These are phyloP conservation scores for Thumatha senex DNA, from an alignment of 2,888 invertebrate genomes.

Conservation along the genomic window DNA sequence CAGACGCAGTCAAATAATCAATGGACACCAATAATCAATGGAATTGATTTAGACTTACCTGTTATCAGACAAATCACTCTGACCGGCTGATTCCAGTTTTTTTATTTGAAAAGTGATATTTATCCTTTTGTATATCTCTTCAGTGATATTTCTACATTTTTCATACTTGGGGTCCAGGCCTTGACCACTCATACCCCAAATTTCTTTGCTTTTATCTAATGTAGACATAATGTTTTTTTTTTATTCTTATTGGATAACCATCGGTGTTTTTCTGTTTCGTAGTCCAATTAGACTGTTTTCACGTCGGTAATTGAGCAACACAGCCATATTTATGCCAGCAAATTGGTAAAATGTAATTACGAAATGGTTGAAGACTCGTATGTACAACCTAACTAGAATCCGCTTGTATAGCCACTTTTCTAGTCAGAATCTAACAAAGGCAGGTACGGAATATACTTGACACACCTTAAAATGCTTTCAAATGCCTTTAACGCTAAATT, in stretches of 20 bases:
- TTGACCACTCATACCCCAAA: constrained; percentile 58
- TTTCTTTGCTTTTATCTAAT: constrained; percentile 51
- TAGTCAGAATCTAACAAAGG: constrained; percentile 28
- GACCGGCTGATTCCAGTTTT: constrained; percentile 58
- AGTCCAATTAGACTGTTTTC: constrained; percentile 39
- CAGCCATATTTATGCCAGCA: constrained; percentile 48
- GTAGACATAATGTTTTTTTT: constrained; percentile 58
- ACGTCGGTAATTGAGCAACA: constrained; percentile 47
- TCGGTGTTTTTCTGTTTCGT: constrained; percentile 38
- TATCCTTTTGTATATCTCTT: constrained; percentile 78
- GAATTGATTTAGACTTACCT: constrained; percentile 47
- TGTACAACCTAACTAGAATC: constrained; percentile 13
- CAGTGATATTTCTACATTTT: constrained; percentile 76
- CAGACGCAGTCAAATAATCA: too few relatives aligned
- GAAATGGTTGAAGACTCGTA: constrained; percentile 28
- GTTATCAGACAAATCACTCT: constrained; percentile 66
- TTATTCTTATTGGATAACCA: constrained; percentile 56
- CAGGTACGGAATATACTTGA: constrained; percentile 14
- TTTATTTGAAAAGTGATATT: constrained; percentile 78
- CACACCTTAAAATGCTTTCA: constrained; percentile 21
- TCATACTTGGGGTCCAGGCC: constrained; percentile 66
- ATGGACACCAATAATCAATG: too few relatives aligned
- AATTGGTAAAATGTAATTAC: constrained; percentile 40
- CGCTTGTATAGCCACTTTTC: constrained; percentile 28
- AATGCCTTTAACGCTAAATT: constrained; percentile 34